These are phyloP conservation scores for Brachionus manjavacas DNA, from an alignment of 1,140 invertebrate genomes.

Conservation along the genomic window DNA sequence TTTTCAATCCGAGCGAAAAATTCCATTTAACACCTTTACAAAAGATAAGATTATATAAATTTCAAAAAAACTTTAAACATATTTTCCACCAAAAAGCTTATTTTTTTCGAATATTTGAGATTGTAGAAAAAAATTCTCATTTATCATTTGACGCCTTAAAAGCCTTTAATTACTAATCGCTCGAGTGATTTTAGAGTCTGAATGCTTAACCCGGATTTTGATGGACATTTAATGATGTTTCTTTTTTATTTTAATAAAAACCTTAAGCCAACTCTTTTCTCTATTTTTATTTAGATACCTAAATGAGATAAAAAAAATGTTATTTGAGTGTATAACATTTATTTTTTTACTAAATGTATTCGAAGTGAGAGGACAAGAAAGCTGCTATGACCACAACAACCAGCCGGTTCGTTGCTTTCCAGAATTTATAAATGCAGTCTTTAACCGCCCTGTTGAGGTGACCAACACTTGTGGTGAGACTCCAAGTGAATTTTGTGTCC, in stretches of 20 bases:
- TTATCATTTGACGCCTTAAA: neutral
- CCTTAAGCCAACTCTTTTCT: neutral
- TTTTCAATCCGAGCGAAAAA: conserved; percentile 20
- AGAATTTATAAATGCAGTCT: conserved; percentile 92
- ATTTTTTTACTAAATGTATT: neutral
- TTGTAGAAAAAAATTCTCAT: neutral
- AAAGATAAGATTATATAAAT: conserved; percentile 30
- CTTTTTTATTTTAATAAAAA: neutral
- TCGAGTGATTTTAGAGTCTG: neutral
- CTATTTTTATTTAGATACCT: neutral
- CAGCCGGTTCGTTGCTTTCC: conserved; percentile 79
- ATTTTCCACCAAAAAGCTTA: neutral
- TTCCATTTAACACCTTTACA: neutral
- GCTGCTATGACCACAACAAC: conserved; percentile 59
- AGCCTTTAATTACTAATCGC: neutral
- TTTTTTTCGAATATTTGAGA: neutral
- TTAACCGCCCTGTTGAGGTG: conserved; percentile 74
- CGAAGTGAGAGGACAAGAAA: neutral
- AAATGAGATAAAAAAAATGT: conserved; percentile 6
- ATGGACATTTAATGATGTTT: neutral
- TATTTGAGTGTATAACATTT: neutral
- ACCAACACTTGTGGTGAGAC: conserved; percentile 87
- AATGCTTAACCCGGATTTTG: neutral
- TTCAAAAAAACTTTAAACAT: neutral
- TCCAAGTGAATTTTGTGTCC: conserved; percentile 33